Evolutionary conservation across 2,888 invertebrate genomes (phyloP).

Genomic region (Trachelus tabidus): DNA sequence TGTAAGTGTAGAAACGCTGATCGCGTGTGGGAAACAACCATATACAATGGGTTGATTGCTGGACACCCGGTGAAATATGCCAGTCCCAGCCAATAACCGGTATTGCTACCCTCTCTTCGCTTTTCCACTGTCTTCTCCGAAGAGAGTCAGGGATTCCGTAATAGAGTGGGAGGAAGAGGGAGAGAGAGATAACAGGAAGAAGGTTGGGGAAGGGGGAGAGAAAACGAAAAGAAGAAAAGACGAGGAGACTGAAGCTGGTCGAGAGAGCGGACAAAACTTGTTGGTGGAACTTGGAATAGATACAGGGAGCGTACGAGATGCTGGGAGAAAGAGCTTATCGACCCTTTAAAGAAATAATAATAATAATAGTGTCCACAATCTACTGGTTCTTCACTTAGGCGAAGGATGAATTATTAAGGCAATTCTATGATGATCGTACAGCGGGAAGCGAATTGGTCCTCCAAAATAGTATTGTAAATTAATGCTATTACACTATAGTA

Average conservation of each 20-base stretch:
- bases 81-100: conserved; percentile 59
- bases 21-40: conserved; percentile 22
- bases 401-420: background rate
- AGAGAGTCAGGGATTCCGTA: conserved; percentile 8
- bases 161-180: conserved; percentile 14
- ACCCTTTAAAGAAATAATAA: background rate
- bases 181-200: conserved; percentile 12
- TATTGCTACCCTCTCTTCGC: conserved; percentile 46
- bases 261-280: background rate
- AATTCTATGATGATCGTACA: background rate
- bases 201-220: background rate
- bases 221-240: conserved; percentile 8
- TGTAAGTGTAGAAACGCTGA: background rate
- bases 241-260: conserved; percentile 20
- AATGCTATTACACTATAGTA: no score
- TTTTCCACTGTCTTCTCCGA: conserved; percentile 35
- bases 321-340: background rate
- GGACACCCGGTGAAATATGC: conserved; percentile 56
- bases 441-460: no score
- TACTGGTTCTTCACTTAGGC: background rate
- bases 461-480: no score
- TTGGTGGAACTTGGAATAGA: background rate
- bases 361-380: background rate
- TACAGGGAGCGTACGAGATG: background rate
- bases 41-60: conserved; percentile 49